Conservation (phyloP, 2,113 vertebrate species). For the Alethe diademata region DNA sequence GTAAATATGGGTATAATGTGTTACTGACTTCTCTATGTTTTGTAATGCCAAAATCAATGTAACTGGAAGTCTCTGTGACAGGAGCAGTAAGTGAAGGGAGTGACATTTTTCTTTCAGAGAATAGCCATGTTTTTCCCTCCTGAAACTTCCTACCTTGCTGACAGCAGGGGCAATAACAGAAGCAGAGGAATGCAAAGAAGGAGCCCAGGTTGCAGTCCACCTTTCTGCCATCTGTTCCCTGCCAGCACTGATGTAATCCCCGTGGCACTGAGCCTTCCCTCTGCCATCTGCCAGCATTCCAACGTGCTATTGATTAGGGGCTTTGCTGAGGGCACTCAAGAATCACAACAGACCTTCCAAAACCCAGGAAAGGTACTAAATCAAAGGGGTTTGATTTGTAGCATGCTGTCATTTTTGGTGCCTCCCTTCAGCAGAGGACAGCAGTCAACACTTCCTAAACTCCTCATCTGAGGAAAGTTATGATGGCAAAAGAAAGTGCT, state of each 20-base stretch:
- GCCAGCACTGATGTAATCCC: conserved; percentile 3
- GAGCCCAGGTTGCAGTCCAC: not conserved
- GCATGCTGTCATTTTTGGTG: conserved; percentile 16
- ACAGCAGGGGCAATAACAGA: not conserved
- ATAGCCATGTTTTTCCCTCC: not conserved
- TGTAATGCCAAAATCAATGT: not conserved
- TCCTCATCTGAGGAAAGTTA: not conserved
- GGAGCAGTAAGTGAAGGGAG: not conserved
- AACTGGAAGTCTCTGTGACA: not conserved
- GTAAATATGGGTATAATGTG: not conserved
- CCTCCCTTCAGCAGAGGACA: conserved; percentile 4
- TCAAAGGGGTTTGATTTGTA: conserved; percentile 39
- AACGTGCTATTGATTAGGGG: not conserved
- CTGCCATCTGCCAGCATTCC: not conserved
- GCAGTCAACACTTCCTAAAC: conserved; percentile 2
- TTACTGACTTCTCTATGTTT: not conserved
- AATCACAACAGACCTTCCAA: conserved; percentile 9
- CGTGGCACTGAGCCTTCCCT: not conserved
- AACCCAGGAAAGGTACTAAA: not conserved
- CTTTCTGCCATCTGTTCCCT: not conserved
- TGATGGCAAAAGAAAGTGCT: not conserved
- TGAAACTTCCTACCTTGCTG: not conserved
- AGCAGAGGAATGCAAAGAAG: not conserved
- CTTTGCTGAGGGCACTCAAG: not conserved
- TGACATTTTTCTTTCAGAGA: not conserved